Evolutionary conservation across 1,140 invertebrate species (phyloP), one percentile per base, ranked within the genome.

Genomic region (Scaptomyza graminum): DNA sequence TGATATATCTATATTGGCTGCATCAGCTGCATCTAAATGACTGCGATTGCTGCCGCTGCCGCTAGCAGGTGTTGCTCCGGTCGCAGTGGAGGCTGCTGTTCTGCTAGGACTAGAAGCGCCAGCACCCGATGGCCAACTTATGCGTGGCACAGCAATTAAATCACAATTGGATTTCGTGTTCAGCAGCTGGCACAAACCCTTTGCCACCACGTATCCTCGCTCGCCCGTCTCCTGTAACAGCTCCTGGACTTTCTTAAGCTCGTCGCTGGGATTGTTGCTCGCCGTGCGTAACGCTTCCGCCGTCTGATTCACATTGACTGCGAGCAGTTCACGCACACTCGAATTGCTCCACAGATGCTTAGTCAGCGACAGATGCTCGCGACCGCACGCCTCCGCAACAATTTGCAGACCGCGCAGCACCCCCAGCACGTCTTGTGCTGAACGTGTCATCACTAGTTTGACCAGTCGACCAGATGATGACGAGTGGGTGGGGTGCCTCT

Each of bases 281-380:
- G 74, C 54, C 54, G 76, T 52, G 71, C 92, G 93, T 87, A 90
- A 12, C 39, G 65, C 70, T 6, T 83, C 73, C 41, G 50, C 5
- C 46, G 79, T 70, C 59, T 69, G 67, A 79, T 66, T 90, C 39
- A 92, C 75, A 76, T 93, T 93, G 37, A 68, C 82, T 63, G 93
- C 85, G 46, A 93, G 59, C 37, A 93, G 67, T 52, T 92, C 92
- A 62, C 92, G 93, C 16, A 95, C 69, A 84, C 93, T 95, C 28
- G 95, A 95, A 76, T 95, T 95, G 90, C 92, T 92, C 94, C 94
- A 94, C 69, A 94, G 90, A 75, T 93, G 83, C 88, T 92, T 93
- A 81, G 93, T 90, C 78, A 92, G 90, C 61, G 93, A 90, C 75
- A 93, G 92, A 77, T 95, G 94, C 50, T 94, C 82, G 87, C 94